Percentiles rank a stretch among this genome's conserved stretches.
Evolutionary conservation across 1,140 invertebrate species (phyloP).

Genomic region (Orius insidiosus): DNA sequence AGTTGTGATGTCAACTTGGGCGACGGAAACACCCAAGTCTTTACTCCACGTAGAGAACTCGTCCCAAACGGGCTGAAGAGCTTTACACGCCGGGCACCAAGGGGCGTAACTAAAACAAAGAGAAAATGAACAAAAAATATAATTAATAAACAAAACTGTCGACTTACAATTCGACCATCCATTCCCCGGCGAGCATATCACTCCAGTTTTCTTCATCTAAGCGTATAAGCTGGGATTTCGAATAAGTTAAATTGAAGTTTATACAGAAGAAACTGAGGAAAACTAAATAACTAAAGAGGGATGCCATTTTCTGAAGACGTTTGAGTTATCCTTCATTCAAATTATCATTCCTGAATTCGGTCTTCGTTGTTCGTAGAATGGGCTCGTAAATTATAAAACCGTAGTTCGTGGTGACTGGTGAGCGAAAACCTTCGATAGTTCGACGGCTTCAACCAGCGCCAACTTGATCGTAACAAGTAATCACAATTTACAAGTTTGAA

Average conservation of each 20-base stretch:
- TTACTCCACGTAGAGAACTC: constrained; percentile 63
- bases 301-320: too few species aligned
- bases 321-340: too few species aligned
- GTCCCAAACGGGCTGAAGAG: constrained; percentile 76
- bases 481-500: too few species aligned
- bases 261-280: background rate
- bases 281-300: too few species aligned
- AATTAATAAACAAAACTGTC: background rate
- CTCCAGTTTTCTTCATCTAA: constrained; percentile 75
- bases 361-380: too few species aligned
- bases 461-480: too few species aligned
- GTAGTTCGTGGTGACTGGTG: too few species aligned
- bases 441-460: too few species aligned
- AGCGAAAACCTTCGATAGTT: too few species aligned
- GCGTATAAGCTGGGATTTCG: constrained; percentile 18
- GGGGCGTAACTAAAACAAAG: constrained; percentile 70
- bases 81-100: constrained; percentile 96
- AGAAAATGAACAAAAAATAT: constrained; percentile 5
- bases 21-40: constrained; percentile 69
- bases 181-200: constrained; percentile 68
- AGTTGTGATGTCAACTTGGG: constrained; percentile 80
- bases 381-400: too few species aligned
- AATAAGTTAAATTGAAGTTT: constrained; percentile 5
- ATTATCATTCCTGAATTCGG: too few species aligned
- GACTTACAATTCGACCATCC: constrained; percentile 95